phyloP scores from a whole-genome alignment of 2,888 invertebrate genomes.

The Dryadula phaetusa region DNA sequence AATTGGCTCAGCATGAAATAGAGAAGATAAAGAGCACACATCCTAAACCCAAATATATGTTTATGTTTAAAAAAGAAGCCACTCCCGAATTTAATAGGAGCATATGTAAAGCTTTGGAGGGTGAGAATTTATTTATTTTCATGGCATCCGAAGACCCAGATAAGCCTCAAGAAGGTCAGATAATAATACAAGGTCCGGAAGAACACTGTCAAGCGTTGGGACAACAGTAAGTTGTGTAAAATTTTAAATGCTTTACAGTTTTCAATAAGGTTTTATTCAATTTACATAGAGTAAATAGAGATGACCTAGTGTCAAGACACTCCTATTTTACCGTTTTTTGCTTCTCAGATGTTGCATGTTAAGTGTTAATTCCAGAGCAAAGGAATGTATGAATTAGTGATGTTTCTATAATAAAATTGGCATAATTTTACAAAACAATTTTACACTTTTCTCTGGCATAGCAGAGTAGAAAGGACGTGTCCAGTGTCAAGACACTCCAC shows the following conservation, averaged over 20 bases:
- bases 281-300: not conserved
- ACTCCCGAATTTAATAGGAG: constrained; percentile 90
- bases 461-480: no score
- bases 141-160: constrained; percentile 89
- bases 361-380: no score
- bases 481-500: no score
- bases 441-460: no score
- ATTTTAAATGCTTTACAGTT: not conserved
- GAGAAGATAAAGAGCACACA: constrained; percentile 80
- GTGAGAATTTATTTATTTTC: constrained; percentile 85
- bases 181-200: constrained; percentile 83
- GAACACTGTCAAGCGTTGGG: constrained; percentile 82
- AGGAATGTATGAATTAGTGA: no score
- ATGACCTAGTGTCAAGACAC: not conserved
- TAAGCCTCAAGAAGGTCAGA: constrained; percentile 81
- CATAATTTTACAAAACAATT: no score
- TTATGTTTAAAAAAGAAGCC: constrained; percentile 88
- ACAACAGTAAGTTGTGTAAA: constrained; percentile 79
- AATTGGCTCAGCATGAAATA: constrained; percentile 88
- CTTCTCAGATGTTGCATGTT: not conserved
- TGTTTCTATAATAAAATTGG: no score
- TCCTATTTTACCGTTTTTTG: not conserved
- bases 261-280: no score
- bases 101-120: constrained; percentile 86
- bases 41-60: constrained; percentile 83